These are phyloP conservation scores for Drosophila mulleri DNA, from an alignment of 2,888 invertebrate species.

Conservation along the genomic window DNA sequence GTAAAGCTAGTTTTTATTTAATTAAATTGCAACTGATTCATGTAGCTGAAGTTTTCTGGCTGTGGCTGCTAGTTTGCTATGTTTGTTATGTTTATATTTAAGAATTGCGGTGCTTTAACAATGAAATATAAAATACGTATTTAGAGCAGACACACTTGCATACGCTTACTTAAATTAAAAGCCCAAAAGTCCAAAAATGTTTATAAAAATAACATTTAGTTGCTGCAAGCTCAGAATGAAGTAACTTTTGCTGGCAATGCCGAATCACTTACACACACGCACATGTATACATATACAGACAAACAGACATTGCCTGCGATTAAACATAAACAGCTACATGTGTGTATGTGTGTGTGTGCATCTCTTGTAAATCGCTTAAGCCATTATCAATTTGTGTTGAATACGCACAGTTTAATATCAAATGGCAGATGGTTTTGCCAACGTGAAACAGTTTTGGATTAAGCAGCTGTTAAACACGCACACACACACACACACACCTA, in stretches of 20 bases:
- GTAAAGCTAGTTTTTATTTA: too few relatives aligned
- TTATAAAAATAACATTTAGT: conserved; percentile 12
- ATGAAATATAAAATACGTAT: background rate
- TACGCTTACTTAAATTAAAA: too few relatives aligned
- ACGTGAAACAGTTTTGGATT: conserved; percentile 47
- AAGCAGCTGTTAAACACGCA: conserved; percentile 51
- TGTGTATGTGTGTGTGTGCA: conserved; percentile 32
- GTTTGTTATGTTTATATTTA: background rate
- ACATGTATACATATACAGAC: background rate
- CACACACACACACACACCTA: conserved; percentile 3
- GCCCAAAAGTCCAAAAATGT: background rate
- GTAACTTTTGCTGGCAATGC: conserved; percentile 5
- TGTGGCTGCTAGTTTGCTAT: too few relatives aligned
- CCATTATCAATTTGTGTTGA: conserved; percentile 78
- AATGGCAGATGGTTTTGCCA: conserved; percentile 51
- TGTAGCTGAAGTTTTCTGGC: background rate
- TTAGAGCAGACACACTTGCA: background rate
- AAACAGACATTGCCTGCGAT: conserved; percentile 40
- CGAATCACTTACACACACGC: conserved; percentile 16
- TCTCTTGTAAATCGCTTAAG: conserved; percentile 46
- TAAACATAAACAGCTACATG: conserved; percentile 55
- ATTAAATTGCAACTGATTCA: background rate
- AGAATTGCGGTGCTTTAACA: background rate
- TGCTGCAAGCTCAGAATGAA: conserved; percentile 45
- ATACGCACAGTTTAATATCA: conserved; percentile 73